Conservation (phyloP, 1,140 invertebrate genomes). For the Drosophila varians region DNA sequence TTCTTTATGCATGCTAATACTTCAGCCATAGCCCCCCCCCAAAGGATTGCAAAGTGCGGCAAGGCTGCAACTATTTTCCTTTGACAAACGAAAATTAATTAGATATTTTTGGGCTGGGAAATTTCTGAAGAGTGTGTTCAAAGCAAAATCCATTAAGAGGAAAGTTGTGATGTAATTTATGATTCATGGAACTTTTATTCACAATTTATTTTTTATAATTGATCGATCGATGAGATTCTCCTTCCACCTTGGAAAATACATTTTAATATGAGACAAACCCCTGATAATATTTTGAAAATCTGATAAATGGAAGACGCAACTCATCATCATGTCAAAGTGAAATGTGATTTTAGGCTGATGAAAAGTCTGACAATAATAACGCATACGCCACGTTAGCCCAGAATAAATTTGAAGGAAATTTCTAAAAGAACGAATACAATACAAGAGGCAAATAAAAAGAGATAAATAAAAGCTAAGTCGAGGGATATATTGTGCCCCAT, state of each 20-base stretch:
- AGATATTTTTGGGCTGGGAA: slow-evolving; percentile 41
- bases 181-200: not conserved
- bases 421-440: slow-evolving; percentile 8
- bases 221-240: too few relatives aligned
- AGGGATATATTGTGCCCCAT: slow-evolving; percentile 51
- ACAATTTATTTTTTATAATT: not conserved
- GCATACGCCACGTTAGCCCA: slow-evolving; percentile 33
- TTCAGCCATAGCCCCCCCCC: slow-evolving; percentile 26
- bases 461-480: too few relatives aligned
- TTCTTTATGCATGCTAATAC: slow-evolving; percentile 12
- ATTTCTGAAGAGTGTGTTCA: slow-evolving; percentile 18
- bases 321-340: slow-evolving; percentile 39
- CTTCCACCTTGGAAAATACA: too few relatives aligned
- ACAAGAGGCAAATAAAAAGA: slow-evolving; percentile 14
- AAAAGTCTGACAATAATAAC: slow-evolving; percentile 28
- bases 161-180: not conserved
- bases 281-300: not conserved
- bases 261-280: not conserved
- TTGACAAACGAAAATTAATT: slow-evolving; percentile 59
- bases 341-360: slow-evolving; percentile 12
- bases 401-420: slow-evolving; percentile 24
- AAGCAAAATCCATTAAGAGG: not conserved
- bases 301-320: slow-evolving; percentile 17
- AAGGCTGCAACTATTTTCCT: slow-evolving; percentile 45
- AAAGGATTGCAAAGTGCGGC: slow-evolving; percentile 16